Percentiles rank a stretch among this genome's conserved stretches.
These are phyloP conservation scores for Zenarchopterus dispar DNA, from an alignment of 2,797 vertebrate species.

Conservation along the genomic window DNA sequence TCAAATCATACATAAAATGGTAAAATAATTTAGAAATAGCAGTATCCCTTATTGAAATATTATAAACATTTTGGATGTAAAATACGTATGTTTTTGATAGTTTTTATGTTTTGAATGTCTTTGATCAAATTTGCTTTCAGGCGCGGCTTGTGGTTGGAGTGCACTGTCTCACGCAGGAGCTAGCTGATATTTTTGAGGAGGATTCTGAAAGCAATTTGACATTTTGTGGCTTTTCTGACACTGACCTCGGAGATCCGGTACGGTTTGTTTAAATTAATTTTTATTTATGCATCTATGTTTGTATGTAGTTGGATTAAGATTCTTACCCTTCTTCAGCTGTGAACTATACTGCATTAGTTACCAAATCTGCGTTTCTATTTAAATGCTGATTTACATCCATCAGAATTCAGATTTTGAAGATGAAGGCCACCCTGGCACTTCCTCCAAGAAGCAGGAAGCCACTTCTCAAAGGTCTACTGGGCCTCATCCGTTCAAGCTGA, in stretches of 20 bases:
- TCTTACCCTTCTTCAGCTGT: too few species aligned
- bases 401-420: conserved; percentile 44
- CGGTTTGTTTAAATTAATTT: background rate
- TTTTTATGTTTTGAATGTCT: background rate
- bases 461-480: conserved; percentile 21
- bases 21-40: conserved; percentile 1
- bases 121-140: conserved; percentile 2
- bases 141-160: conserved; percentile 13
- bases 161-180: conserved; percentile 19
- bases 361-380: too few species aligned
- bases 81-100: too few species aligned
- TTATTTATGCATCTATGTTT: background rate
- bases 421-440: conserved; percentile 19
- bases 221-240: conserved; percentile 79
- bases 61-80: too few species aligned
- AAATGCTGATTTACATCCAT: background rate
- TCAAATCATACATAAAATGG: conserved; percentile 8
- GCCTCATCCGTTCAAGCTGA: conserved; percentile 63
- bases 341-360: too few species aligned
- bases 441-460: conserved; percentile 7
- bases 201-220: conserved; percentile 72
- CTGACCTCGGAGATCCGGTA: conserved; percentile 61
- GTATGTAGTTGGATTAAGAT: too few species aligned
- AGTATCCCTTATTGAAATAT: too few species aligned
- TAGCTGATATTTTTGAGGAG: conserved; percentile 70